Base-by-base conservation (phyloP, 1,140 invertebrate genomes). In the Amphibalanus amphitrite region DNA sequence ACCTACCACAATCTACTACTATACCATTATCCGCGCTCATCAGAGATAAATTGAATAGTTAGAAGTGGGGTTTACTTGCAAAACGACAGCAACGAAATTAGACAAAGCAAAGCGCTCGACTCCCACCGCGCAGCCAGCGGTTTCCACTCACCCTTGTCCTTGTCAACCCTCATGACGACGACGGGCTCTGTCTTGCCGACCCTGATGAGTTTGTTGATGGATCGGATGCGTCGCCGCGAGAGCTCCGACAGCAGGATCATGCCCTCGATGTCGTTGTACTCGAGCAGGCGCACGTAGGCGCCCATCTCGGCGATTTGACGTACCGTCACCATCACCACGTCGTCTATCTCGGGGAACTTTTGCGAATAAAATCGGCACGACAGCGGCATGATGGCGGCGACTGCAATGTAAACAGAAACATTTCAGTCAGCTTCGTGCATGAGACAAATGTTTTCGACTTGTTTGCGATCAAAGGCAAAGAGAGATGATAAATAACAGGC, bases 311-410 rank as follows among this genome's bases (percentile, higher is more conserved):
- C 96, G 76, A 99, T 99, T 74, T 92, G 93, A 25, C 93, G 85
- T 0, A 99, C 97, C 80, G 97, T 99, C 6, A 98, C 97, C 95
- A 99, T 97, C 20, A 99, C 97, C 38, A 99, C 95, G 88, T 99
- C 97, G 77, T 99, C 97, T 40, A 97, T 87, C 80, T 99, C 96
- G 0, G 97, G 97, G 83, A 97, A 99, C 78, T 92, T 93, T 81
- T 98, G 91, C 77, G 92, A 89, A 80, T 99, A 99, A 87, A 95
- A 99, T 78, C 97, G 86, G 89, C 97, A 99, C 68, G 92, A 89
- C 26, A 99, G 84, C 76, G 92, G 91, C 93, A 97, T 97, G 47
- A 23, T 59, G 47, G 47, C 20, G 47, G 13, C 47, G n/a, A 38
- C 38, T 38, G 38, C 38, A 6, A 38, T n/a, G n/a, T n/a, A n/a